Percentiles rank a stretch among this genome's conserved stretches.
These are phyloP conservation scores for Tetragonula clypearis DNA, from an alignment of 1,140 invertebrate genomes.

Conservation along the genomic window DNA sequence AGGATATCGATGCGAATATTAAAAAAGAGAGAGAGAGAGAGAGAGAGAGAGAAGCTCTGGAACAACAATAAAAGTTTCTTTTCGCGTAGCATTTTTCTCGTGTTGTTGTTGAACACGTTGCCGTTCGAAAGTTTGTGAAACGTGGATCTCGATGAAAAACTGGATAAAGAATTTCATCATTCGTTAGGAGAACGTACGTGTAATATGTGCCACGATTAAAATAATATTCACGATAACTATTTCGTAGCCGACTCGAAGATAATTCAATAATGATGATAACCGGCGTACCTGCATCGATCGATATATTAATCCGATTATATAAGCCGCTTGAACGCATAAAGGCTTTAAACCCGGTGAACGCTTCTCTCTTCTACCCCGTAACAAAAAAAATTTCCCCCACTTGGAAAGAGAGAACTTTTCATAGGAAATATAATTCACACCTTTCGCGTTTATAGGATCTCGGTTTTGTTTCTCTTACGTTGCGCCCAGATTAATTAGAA, in stretches of 20 bases:
- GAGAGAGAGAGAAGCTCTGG: neutral
- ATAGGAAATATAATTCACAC: neutral
- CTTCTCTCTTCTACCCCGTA: neutral
- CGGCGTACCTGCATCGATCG: conserved; percentile 36
- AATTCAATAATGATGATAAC: conserved; percentile 54
- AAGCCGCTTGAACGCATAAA: conserved; percentile 35
- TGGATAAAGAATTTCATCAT: neutral
- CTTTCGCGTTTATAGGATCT: neutral
- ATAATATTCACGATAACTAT: neutral
- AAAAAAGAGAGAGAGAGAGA: neutral
- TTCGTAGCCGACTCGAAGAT: neutral
- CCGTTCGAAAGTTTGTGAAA: neutral
- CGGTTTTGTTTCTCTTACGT: neutral
- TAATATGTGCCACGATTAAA: neutral
- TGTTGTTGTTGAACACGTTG: neutral
- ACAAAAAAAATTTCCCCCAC: neutral
- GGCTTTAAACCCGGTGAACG: conserved; percentile 18
- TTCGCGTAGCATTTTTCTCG: neutral
- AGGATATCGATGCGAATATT: conserved; percentile 19
- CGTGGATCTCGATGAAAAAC: neutral
- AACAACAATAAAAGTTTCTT: conserved; percentile 2
- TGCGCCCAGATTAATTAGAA: neutral
- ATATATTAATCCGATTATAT: conserved; percentile 60
- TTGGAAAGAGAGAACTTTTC: neutral
- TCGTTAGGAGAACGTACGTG: neutral